A percentile compares a stretch with the other conserved stretches of the same genome.
Evolutionary conservation across 2,113 vertebrate genomes (phyloP).

Genomic region (Atlantisia rogersi): DNA sequence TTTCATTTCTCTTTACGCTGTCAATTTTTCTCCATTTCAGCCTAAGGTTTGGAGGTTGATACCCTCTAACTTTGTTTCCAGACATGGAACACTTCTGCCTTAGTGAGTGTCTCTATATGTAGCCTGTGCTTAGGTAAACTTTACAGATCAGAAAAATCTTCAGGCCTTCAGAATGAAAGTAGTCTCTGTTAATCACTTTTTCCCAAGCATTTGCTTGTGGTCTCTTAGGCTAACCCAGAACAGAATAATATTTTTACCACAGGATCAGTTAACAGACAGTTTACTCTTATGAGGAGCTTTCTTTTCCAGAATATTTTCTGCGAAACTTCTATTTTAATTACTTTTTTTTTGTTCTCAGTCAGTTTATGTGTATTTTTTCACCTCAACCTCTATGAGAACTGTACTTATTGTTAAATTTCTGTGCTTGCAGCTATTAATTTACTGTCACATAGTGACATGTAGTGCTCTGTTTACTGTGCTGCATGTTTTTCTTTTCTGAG

Average conservation of each 20-base stretch:
- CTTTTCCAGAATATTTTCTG: neutral
- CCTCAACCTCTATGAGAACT: neutral
- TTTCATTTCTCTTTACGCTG: neutral
- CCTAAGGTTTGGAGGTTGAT: neutral
- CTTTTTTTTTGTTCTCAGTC: neutral
- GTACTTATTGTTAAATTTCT: neutral
- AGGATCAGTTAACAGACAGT: neutral
- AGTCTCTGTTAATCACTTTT: slow-evolving; percentile 31
- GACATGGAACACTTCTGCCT: neutral
- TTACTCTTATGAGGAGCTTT: neutral
- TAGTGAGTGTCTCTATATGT: neutral
- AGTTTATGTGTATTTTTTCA: neutral
- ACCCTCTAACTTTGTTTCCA: neutral
- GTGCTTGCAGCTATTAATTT: neutral
- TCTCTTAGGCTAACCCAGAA: neutral
- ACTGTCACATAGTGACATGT: neutral
- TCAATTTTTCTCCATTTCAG: neutral
- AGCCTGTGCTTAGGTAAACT: neutral
- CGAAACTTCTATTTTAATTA: neutral
- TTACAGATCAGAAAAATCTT: slow-evolving; percentile 8
- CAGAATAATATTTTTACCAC: neutral
- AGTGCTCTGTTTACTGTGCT: neutral
- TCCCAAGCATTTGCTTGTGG: neutral
- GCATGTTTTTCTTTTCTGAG: neutral
- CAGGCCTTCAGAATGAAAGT: slow-evolving; percentile 18